phyloP scores from a whole-genome alignment of 2,888 invertebrate species.

The Rugalucina vietnamica region DNA sequence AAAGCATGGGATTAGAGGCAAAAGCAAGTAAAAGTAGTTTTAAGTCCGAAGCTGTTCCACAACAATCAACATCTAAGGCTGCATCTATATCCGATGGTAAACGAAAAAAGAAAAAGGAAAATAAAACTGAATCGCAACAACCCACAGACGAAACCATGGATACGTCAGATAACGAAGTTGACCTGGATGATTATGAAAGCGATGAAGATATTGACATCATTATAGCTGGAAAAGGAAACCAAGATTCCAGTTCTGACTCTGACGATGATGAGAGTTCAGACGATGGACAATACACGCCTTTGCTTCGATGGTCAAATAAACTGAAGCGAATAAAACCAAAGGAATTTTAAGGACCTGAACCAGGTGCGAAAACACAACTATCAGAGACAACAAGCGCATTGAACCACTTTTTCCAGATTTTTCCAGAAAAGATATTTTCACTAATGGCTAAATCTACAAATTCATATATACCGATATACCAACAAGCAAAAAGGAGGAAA shows the following conservation, averaged over 20 bases:
- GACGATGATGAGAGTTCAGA: constrained; percentile 2
- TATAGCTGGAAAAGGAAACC: background rate
- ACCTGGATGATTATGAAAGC: constrained; percentile 1
- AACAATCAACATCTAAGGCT: background rate
- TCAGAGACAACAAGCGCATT: background rate
- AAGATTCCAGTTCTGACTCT: background rate
- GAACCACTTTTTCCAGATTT: constrained; percentile 16
- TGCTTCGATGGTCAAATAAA: background rate
- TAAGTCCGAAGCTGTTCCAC: background rate
- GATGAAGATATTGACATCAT: background rate
- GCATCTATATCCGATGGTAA: too few relatives aligned
- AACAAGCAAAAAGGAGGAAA: background rate
- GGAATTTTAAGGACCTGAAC: background rate
- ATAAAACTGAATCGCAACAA: background rate
- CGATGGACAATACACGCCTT: too few relatives aligned
- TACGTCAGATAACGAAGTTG: background rate
- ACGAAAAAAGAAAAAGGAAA: background rate
- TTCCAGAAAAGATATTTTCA: constrained; percentile 8
- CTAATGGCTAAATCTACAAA: constrained; percentile 14
- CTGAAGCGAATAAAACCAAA: background rate
- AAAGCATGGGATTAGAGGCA: background rate
- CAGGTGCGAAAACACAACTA: background rate
- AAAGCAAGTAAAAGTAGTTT: background rate
- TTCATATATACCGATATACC: constrained; percentile 8
- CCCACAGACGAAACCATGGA: background rate